Evolutionary conservation across 2,888 invertebrate species (phyloP).

Genomic region (Cheilosia grossa): DNA sequence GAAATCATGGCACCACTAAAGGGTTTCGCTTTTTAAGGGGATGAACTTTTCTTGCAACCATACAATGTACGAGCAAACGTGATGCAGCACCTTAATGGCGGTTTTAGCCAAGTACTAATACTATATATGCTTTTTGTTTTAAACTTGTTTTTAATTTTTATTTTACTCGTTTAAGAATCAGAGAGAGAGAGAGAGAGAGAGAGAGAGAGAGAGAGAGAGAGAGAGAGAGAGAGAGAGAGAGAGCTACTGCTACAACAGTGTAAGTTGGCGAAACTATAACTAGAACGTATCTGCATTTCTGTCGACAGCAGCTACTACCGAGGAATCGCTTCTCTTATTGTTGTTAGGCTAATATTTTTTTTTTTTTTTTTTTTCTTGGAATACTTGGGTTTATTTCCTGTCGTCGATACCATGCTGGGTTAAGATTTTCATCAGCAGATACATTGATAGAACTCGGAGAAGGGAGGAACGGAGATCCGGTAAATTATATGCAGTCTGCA

Average conservation of each 20-base stretch:
- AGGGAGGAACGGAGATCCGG: background rate
- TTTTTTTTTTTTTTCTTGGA: slow-evolving; percentile 1
- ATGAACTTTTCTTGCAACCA: slow-evolving; percentile 50
- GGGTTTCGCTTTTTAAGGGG: slow-evolving; percentile 47
- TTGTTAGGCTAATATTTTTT: background rate
- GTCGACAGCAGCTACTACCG: slow-evolving; percentile 40
- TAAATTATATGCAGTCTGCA: slow-evolving; percentile 1
- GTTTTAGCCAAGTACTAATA: slow-evolving; percentile 35
- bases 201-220: no score
- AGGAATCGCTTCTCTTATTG: slow-evolving; percentile 46
- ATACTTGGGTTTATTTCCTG: slow-evolving; percentile 64
- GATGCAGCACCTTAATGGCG: slow-evolving; percentile 61
- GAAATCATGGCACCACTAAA: slow-evolving; percentile 50
- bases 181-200: no score
- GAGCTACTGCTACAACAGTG: slow-evolving; percentile 1
- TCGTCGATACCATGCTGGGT: slow-evolving; percentile 56
- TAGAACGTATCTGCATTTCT: slow-evolving; percentile 26
- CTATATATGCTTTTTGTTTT: background rate
- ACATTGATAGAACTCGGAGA: background rate
- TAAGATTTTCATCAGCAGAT: slow-evolving; percentile 46
- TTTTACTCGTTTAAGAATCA: slow-evolving; percentile 22
- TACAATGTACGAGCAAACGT: slow-evolving; percentile 47
- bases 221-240: no score
- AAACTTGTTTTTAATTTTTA: slow-evolving; percentile 31
- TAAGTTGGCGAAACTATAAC: slow-evolving; percentile 41